Evolutionary conservation across 2,888 invertebrate species (phyloP).

Genomic region (Microctonus hyperodae): DNA sequence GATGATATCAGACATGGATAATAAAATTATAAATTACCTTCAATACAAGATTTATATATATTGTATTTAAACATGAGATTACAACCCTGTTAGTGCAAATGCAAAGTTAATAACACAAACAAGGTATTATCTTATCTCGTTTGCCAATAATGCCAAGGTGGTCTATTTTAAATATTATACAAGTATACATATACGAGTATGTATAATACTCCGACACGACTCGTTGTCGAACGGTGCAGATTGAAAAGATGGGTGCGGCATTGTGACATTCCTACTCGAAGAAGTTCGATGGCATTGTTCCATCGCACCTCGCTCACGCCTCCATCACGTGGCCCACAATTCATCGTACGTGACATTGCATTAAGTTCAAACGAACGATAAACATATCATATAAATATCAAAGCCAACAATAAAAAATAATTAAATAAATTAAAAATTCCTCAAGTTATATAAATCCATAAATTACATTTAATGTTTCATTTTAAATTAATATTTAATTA

Average conservation of each 20-base stretch:
- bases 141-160: background rate
- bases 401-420: background rate
- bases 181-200: background rate
- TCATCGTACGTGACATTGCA: constrained; percentile 61
- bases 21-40: background rate
- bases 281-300: constrained; percentile 62
- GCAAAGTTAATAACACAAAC: background rate
- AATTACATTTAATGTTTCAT: no score
- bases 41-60: background rate
- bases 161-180: background rate
- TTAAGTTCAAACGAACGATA: constrained; percentile 27
- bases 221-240: constrained; percentile 36
- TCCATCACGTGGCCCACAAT: constrained; percentile 62
- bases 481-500: no score
- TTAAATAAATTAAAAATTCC: no score
- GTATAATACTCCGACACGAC: background rate
- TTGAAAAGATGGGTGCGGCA: constrained; percentile 60
- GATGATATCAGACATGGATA: background rate
- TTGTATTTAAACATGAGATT: background rate
- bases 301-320: constrained; percentile 63
- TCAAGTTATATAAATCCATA: no score
- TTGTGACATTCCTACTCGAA: constrained; percentile 61
- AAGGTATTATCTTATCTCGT: background rate
- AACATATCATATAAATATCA: background rate
- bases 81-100: background rate